A percentile compares a stretch with the other conserved stretches of the same genome.
phyloP scores from a whole-genome alignment of 2,888 invertebrate species.

The Liposcelis brunnea region DNA sequence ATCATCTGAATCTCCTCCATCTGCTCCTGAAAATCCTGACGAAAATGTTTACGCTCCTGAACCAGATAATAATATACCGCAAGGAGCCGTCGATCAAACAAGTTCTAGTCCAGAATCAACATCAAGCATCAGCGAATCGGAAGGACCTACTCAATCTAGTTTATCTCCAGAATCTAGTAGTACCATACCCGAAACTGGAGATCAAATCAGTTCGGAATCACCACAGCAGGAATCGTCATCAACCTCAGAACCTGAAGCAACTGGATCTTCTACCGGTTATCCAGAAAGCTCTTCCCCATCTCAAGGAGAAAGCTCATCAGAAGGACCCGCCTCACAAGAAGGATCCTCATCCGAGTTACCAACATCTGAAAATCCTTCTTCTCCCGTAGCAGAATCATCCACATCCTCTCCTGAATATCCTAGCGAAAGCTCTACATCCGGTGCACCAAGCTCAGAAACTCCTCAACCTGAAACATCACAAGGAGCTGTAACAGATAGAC shows the following conservation, averaged over 20 bases:
- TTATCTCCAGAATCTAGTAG: slow-evolving; percentile 3
- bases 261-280: background rate
- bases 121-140: slow-evolving; percentile 12
- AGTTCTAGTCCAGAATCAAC: slow-evolving; percentile 8
- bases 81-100: slow-evolving; percentile 12
- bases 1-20: background rate
- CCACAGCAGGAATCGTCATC: background rate
- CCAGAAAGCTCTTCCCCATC: slow-evolving; percentile 5
- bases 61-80: slow-evolving; percentile 1
- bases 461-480: slow-evolving; percentile 9
- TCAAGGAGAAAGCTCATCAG: slow-evolving; percentile 14
- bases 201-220: background rate
- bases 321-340: slow-evolving; percentile 13
- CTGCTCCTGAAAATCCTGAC: background rate
- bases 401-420: too few species aligned
- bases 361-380: slow-evolving; percentile 14
- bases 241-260: background rate
- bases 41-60: background rate
- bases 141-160: slow-evolving; percentile 8
- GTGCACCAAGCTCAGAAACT: slow-evolving; percentile 12
- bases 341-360: background rate
- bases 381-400: slow-evolving; percentile 5
- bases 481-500: slow-evolving; percentile 5
- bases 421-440: background rate
- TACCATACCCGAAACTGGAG: too few species aligned